Evolutionary conservation across 2,797 vertebrate species (phyloP).

Genomic region (Enteromius fasciolatus): DNA sequence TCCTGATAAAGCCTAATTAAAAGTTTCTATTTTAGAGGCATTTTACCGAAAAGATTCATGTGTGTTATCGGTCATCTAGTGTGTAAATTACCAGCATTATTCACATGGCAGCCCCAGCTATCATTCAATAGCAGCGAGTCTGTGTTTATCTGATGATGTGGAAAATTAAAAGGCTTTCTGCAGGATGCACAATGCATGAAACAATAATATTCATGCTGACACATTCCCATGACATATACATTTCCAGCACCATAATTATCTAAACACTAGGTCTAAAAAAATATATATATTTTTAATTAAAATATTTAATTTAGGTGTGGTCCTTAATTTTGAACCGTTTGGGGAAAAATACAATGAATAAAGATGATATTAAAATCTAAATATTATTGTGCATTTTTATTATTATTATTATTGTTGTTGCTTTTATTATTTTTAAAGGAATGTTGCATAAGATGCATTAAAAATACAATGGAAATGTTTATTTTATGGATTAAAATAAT

Average conservation of each 20-base stretch:
- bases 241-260: not conserved
- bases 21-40: constrained; percentile 58
- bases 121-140: constrained; percentile 70
- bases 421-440: not conserved
- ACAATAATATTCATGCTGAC: constrained; percentile 30
- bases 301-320: not conserved
- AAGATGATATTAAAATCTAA: not conserved
- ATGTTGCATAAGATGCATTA: not conserved
- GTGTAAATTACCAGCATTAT: constrained; percentile 77
- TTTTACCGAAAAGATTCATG: constrained; percentile 42
- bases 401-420: not conserved
- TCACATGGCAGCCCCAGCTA: constrained; percentile 70
- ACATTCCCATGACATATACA: constrained; percentile 25
- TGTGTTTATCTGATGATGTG: constrained; percentile 73
- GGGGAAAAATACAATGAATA: not conserved
- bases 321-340: not conserved
- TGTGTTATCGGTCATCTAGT: constrained; percentile 77
- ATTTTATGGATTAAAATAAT: not conserved
- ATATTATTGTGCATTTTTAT: not conserved
- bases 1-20: constrained; percentile 61
- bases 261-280: not conserved
- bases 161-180: constrained; percentile 61
- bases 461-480: not conserved
- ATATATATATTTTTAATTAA: not conserved
- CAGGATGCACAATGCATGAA: constrained; percentile 48